Evolutionary conservation across 2,797 vertebrate genomes (phyloP), one percentile per base, ranked within the genome.

Genomic region (Brotula barbata): DNA sequence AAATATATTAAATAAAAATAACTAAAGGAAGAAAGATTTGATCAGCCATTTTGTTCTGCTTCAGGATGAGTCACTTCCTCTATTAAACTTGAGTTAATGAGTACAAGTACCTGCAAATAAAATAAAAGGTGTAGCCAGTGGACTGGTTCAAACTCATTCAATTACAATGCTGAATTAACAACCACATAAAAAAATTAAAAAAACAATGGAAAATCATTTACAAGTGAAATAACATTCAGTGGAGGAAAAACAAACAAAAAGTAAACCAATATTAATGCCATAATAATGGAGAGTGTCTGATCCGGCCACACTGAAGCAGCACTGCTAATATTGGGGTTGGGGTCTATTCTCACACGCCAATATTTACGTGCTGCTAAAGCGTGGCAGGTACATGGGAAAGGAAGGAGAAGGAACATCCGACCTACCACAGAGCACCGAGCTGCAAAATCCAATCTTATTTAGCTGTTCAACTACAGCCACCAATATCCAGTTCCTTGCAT

Each of bases 311-410:
- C 92, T 97, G 92, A 94, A 98, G 96, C 96, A 99, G 97, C 97
- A 98, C 95, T 97, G 92, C 89, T 79, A 99, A 98, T 96, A 99
- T 95, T 98, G 96, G 95, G 92, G 94, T 95, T 93, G 89, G 90
- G 89, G 84, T 89, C 81, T 89, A 85, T 87, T 89, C 71, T 89
- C 90, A 86, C 95, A 96, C 96, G 75, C 96, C 96, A 98, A 98
- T 99, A 99, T 98, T 99, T 98, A 98, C 95, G 95, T 99, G 97
- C 97, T 99, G 97, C 97, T 99, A 96, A 86, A 95, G 95, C 88
- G 94, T 92, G 87, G 93, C 92, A 90, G 94, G 94, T 89, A 94
- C 42, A 90, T 85, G 64, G 63, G 54, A 64, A 63, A 73, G 31
- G 56, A 65, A 63, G 48, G 44, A 55, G 55, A 61, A 58, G 37